Conservation (phyloP, 2,888 invertebrate species). For the Hipparchia sbordonii region DNA sequence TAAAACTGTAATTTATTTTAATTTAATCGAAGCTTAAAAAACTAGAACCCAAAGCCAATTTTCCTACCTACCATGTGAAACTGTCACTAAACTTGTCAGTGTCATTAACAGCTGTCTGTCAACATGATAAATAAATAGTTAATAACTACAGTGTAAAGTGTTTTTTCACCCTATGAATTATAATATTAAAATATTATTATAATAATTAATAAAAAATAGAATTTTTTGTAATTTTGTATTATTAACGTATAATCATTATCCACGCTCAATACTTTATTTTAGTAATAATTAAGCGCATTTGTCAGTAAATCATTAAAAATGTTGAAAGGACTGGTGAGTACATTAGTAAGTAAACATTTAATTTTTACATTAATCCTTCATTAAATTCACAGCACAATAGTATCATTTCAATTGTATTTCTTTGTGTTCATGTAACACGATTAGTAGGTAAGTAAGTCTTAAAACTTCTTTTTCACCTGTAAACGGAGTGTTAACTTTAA, state of each 20-base stretch:
- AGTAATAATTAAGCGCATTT: neutral
- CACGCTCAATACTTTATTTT: neutral
- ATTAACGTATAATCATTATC: neutral
- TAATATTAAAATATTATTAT: neutral
- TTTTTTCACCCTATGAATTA: neutral
- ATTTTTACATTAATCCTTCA: neutral
- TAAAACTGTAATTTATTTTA: no score
- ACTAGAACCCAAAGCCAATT: no score
- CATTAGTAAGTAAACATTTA: constrained; percentile 19
- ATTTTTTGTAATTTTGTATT: neutral
- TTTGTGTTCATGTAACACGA: neutral
- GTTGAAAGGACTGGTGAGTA: constrained; percentile 55
- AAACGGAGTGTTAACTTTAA: no score
- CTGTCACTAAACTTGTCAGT: no score
- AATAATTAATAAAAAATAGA: constrained; percentile 2
- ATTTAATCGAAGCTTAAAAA: no score
- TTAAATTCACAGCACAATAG: neutral
- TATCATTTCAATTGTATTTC: neutral
- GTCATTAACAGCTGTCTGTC: no score
- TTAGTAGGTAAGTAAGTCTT: neutral
- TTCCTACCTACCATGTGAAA: no score
- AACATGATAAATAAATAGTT: no score
- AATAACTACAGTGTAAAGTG: neutral
- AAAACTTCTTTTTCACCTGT: neutral
- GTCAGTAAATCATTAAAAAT: constrained; percentile 39